A percentile compares a stretch with the other conserved stretches of the same genome.
Evolutionary conservation across 2,113 vertebrate species (phyloP).

Genomic region (Notarius quadriscutis): DNA sequence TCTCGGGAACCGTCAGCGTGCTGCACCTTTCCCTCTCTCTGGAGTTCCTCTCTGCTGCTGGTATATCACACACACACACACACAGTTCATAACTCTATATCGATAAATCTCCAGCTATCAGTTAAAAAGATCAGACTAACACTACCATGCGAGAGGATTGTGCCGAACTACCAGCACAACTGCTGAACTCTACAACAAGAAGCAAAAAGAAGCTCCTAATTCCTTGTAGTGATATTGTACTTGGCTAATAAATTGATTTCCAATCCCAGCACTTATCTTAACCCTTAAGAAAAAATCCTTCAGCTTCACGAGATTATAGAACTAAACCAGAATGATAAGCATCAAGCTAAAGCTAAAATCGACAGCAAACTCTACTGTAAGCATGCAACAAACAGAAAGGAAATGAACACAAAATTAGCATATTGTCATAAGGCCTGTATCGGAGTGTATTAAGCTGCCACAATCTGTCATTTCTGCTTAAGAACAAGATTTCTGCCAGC

Average conservation of each 20-base stretch:
- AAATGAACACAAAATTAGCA: constrained; percentile 14
- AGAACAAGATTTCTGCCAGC: constrained; percentile 14
- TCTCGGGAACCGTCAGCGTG: constrained; percentile 90
- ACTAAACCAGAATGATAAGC: constrained; percentile 1
- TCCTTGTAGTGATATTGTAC: not conserved
- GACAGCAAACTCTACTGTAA: constrained; percentile 39
- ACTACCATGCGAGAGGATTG: constrained; percentile 34
- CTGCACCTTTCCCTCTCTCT: constrained; percentile 85
- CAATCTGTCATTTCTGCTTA: constrained; percentile 17
- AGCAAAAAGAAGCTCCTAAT: not conserved
- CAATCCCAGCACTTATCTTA: not conserved
- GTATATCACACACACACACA: constrained; percentile 32
- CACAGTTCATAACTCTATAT: not conserved
- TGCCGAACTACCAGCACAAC: constrained; percentile 47
- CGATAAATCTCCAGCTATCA: not conserved
- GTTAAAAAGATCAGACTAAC: constrained; percentile 23
- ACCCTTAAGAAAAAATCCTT: not conserved
- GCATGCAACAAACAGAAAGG: constrained; percentile 41
- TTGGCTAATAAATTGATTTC: not conserved
- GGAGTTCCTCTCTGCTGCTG: constrained; percentile 86
- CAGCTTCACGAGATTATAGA: not conserved
- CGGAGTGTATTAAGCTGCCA: constrained; percentile 34
- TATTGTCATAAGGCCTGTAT: constrained; percentile 47
- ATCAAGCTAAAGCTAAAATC: constrained; percentile 8
- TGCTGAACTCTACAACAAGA: constrained; percentile 47